Conservation (phyloP, 2,113 vertebrate genomes). For the Micronisus gabar region DNA sequence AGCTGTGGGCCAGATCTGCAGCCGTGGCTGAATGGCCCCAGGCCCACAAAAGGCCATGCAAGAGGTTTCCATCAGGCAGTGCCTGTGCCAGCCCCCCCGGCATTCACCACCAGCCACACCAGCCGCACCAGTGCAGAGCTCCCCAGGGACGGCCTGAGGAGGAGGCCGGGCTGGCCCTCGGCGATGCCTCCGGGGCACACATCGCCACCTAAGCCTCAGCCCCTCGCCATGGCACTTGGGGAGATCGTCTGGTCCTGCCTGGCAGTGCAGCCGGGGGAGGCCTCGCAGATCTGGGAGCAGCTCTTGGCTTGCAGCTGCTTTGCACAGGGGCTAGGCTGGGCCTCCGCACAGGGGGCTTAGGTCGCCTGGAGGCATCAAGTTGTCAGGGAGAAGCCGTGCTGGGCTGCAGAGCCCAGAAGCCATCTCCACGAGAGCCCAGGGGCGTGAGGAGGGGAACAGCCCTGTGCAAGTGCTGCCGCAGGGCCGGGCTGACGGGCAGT, state of each 20-base stretch:
- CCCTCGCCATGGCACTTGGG: neutral
- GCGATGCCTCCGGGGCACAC: neutral
- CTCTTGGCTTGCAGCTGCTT: neutral
- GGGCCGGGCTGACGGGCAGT: neutral
- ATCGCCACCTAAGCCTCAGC: neutral
- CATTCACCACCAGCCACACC: too few species aligned
- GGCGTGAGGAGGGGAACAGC: neutral
- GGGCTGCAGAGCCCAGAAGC: neutral
- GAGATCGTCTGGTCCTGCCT: neutral
- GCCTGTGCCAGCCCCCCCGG: neutral
- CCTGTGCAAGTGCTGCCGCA: neutral
- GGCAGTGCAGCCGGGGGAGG: neutral
- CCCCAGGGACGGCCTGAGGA: neutral
- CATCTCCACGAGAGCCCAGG: neutral
- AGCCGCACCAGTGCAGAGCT: neutral
- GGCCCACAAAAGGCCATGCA: too few species aligned
- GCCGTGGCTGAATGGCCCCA: neutral
- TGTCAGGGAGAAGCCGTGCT: neutral
- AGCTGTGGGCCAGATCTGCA: neutral
- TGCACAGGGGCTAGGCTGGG: neutral
- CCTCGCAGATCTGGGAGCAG: neutral
- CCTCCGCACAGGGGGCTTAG: neutral
- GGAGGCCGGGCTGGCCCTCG: neutral
- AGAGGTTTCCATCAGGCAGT: neutral
- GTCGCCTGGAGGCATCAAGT: neutral